Percentiles rank a stretch among this genome's conserved stretches.
These are phyloP conservation scores for Medauroidea extradentata DNA, from an alignment of 1,140 invertebrate genomes.

Conservation along the genomic window DNA sequence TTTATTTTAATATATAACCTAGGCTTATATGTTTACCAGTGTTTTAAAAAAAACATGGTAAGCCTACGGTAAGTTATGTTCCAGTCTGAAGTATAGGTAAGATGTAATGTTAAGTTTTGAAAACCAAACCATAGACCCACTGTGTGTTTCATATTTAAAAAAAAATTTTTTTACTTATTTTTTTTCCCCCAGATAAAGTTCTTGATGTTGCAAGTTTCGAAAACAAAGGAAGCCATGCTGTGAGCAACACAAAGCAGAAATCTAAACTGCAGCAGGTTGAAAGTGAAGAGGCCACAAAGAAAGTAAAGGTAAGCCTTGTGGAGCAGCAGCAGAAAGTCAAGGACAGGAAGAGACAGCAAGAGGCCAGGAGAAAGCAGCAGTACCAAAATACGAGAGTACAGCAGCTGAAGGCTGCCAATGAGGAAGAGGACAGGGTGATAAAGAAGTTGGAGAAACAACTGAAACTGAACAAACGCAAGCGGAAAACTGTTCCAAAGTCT, in stretches of 20 bases:
- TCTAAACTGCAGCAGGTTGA: neutral
- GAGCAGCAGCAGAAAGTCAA: constrained; percentile 15
- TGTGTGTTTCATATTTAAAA: too few relatives aligned
- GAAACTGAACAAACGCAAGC: constrained; percentile 72
- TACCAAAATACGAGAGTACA: constrained; percentile 42
- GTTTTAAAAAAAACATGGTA: too few relatives aligned
- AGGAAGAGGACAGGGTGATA: constrained; percentile 74
- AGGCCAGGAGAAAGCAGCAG: constrained; percentile 50
- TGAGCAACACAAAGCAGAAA: constrained; percentile 2
- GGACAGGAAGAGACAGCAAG: constrained; percentile 43
- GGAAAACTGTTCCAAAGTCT: constrained; percentile 68
- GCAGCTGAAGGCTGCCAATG: constrained; percentile 63
- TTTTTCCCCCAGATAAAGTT: constrained; percentile 16
- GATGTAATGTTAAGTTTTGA: too few relatives aligned
- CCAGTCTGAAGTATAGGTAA: too few relatives aligned
- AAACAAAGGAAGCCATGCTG: constrained; percentile 33
- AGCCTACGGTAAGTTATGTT: too few relatives aligned
- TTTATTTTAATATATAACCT: too few relatives aligned
- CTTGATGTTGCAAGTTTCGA: constrained; percentile 8
- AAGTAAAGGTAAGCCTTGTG: constrained; percentile 1
- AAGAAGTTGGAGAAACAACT: constrained; percentile 78
- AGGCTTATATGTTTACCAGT: too few relatives aligned
- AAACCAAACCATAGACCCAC: too few relatives aligned
- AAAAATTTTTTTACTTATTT: too few relatives aligned
- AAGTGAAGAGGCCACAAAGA: neutral